phyloP scores from a whole-genome alignment of 35 echinoderm and acorn worm species.

The Heliocidaris erythrogramma region DNA sequence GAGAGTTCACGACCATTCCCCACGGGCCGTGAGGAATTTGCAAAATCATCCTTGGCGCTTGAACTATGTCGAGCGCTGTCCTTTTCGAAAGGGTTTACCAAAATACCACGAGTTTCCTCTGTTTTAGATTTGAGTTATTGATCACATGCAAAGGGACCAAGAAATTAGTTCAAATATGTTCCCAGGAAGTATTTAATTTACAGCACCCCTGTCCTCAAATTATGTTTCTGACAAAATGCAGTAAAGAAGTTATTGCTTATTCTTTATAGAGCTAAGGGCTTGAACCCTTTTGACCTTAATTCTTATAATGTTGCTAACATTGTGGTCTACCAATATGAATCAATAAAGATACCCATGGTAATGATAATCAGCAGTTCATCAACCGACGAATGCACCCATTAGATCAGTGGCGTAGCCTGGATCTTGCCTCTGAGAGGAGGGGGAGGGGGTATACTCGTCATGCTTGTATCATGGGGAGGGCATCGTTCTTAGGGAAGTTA shows the following conservation, averaged over 20 bases:
- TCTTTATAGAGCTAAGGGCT: neutral
- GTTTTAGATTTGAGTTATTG: neutral
- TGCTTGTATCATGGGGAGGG: no score
- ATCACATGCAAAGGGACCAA: neutral
- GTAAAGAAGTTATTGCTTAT: neutral
- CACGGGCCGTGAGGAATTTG: neutral
- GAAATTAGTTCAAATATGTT: constrained; percentile 14
- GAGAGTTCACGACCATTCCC: neutral
- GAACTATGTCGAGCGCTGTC: neutral
- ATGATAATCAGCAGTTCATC: no score
- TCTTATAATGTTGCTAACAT: no score
- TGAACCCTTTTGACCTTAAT: no score
- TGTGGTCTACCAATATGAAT: no score
- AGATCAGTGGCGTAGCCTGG: no score
- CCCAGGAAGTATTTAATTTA: neutral
- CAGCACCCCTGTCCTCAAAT: neutral
- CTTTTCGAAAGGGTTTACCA: neutral
- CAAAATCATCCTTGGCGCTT: neutral
- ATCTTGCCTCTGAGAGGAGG: no score
- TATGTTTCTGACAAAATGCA: neutral
- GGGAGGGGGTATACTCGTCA: no score
- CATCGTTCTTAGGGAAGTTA: no score
- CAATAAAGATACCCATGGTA: no score
- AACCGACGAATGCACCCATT: no score
- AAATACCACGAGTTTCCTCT: neutral